Conservation (phyloP, 2,113 vertebrate genomes). For the Oreochromis aureus region DNA sequence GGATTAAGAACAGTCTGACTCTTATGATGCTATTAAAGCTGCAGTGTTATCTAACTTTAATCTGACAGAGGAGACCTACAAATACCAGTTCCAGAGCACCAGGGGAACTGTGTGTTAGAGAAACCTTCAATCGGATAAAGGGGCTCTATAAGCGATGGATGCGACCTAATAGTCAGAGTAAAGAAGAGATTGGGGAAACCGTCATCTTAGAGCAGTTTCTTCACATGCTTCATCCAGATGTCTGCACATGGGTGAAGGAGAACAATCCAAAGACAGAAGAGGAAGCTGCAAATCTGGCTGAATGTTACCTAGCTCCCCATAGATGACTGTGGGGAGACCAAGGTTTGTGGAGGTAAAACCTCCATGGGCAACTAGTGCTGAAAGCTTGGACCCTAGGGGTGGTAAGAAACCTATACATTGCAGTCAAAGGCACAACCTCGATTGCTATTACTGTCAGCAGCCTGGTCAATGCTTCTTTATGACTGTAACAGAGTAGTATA, state of each 20-base stretch:
- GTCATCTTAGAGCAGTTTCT: neutral
- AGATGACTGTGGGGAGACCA: neutral
- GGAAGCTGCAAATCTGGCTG: neutral
- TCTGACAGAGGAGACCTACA: neutral
- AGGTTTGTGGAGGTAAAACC: neutral
- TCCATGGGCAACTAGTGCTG: neutral
- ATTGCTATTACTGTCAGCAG: neutral
- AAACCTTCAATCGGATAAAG: neutral
- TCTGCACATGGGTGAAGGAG: neutral
- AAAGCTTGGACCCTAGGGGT: neutral
- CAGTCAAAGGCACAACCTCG: neutral
- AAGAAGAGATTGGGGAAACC: neutral
- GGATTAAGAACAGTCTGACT: neutral
- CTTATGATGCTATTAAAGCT: neutral
- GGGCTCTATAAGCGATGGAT: neutral
- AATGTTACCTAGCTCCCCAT: neutral
- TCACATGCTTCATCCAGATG: neutral
- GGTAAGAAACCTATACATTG: neutral
- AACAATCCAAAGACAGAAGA: neutral
- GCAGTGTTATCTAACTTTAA: neutral
- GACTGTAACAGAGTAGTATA: neutral
- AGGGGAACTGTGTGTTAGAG: neutral
- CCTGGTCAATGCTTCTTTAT: neutral
- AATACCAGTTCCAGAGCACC: neutral
- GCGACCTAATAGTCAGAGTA: neutral